Evolutionary conservation across 2,113 vertebrate species (phyloP), one percentile per base, ranked within the genome.

Genomic region (Zingel zingel): DNA sequence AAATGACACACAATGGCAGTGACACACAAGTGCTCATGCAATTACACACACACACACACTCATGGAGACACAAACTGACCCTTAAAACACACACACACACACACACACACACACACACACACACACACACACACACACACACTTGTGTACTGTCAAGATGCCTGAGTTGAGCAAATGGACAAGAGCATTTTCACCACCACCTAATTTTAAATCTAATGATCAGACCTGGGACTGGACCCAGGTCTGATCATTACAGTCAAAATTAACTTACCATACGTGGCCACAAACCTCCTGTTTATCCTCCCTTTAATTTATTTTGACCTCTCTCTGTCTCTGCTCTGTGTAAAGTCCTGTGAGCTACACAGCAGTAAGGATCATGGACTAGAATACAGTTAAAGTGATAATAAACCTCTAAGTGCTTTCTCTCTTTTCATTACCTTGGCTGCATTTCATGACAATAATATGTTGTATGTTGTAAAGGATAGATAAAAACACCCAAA

Each of bases 1-100:
- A 88, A 89, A 92, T n/a, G n/a, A n/a, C 90, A 92, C 87, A 91
- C n/a, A n/a, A n/a, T 87, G 85, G 85, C 59, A 76, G 54, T 63
- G 77, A 61, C 74, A 80, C 83, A 81, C 82, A 74, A 84, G 74
- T 16, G 45, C 51, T 33, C 72, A n/a, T 47, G 54, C 58, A 63
- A 25, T 33, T 33, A 36, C 12, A 50, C 25, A 77, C 27, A 62
- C 33, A 36, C 12, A 50, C 25, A 77, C 27, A 62, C 33, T n/a
- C 61, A 47, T 5, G 14, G 36, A 43, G 51, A 54, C 62, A 72
- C 61, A 76, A 74, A 66, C 54, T 65, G 61, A 48, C 58, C 74
- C 62, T 72, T 36, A 43, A 76, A 68, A 47, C n/a, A 0, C 51
- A 56, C 13, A 82, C 56, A 54, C 25, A 45, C 21, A 51, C 10